These are phyloP conservation scores for Synaphobranchus kaupii DNA, from an alignment of 2,797 vertebrate species.

Conservation along the genomic window DNA sequence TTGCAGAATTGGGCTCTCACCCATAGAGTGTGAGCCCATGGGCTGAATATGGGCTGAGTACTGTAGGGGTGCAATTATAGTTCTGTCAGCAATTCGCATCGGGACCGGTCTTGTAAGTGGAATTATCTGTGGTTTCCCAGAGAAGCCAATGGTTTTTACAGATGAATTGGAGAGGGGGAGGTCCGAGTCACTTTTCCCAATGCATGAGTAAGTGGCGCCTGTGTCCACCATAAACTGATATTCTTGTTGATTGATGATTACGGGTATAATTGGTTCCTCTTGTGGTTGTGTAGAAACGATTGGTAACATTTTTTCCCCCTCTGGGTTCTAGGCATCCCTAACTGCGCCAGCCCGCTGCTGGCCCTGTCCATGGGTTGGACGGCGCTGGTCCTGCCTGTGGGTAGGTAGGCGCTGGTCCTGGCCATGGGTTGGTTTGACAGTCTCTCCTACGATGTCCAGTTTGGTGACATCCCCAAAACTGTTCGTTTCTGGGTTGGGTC, in stretches of 20 bases:
- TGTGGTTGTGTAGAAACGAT: not conserved
- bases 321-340: conserved; percentile 18
- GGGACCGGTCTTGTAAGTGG: no score
- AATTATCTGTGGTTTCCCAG: conserved; percentile 3
- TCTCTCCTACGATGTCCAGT: not conserved
- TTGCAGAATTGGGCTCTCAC: no score
- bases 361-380: no score
- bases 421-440: not conserved
- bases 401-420: not conserved
- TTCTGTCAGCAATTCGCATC: not conserved
- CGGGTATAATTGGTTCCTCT: no score
- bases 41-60: not conserved
- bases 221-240: no score
- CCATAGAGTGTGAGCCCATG: no score
- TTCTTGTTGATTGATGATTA: no score
- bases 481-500: no score
- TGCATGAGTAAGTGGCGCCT: no score
- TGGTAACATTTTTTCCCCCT: not conserved
- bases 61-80: not conserved
- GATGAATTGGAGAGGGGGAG: conserved; percentile 19
- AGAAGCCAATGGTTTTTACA: conserved; percentile 3
- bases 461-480: not conserved
- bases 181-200: no score
- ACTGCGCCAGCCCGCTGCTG: no score
- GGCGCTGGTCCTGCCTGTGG: no score